Evolutionary conservation across 2,888 invertebrate species (phyloP).

Genomic region (Epirrhoe tristata): DNA sequence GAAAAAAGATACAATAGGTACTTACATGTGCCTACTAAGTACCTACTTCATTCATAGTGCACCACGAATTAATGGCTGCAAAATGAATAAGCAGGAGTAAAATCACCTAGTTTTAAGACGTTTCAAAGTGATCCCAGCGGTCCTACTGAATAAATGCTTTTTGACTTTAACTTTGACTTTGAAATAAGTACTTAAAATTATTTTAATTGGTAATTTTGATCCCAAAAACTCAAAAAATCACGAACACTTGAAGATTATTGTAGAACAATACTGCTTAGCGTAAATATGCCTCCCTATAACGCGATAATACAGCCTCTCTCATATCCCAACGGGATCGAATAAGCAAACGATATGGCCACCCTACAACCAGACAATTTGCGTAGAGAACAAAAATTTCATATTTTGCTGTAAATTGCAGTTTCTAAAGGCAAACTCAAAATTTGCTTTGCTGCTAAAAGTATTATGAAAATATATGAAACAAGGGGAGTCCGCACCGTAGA

Average conservation of each 20-base stretch:
- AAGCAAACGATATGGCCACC: conserved; percentile 4
- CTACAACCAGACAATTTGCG: background rate
- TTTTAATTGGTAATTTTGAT: background rate
- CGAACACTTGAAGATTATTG: background rate
- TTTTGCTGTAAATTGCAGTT: background rate
- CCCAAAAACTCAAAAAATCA: background rate
- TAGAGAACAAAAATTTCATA: background rate
- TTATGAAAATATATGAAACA: background rate
- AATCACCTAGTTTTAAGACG: no score
- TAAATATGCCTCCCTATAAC: no score
- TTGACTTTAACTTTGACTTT: no score
- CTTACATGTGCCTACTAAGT: no score
- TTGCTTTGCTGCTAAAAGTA: background rate
- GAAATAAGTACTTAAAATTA: no score
- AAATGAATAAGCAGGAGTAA: no score
- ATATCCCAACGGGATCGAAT: background rate
- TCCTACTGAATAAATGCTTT: no score
- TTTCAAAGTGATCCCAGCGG: no score
- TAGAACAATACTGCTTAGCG: no score
- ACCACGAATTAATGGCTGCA: no score
- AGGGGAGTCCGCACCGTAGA: background rate
- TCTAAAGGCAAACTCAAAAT: background rate
- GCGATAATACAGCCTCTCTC: background rate
- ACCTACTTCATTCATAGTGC: no score
- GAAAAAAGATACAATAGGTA: no score